Evolutionary conservation across 2,113 vertebrate species (phyloP), one percentile per base, ranked within the genome.

Genomic region (Hippotragus niger): DNA sequence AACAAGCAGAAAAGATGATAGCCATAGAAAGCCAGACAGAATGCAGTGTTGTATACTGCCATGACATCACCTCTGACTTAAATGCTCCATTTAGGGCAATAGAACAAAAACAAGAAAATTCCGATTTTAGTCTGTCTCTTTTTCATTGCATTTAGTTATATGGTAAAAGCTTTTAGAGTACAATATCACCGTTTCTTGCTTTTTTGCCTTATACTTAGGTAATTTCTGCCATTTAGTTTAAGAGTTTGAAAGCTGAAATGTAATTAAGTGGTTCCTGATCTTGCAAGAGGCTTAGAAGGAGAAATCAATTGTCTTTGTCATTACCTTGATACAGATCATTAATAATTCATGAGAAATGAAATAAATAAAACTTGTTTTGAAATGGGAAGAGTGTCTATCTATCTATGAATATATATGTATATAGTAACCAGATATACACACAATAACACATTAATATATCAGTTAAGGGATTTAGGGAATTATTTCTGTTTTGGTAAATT

Each of bases 301-400:
- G 50, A 99, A 99, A 99, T 99, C 97, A 98, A 98, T 98, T 92
- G 92, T 96, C 96, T 98, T 98, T 98, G 97, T 36, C 81, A 83
- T 97, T 98, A 98, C 97, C 97, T 98, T 98, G 96, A 96, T 97
- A 81, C 78, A 95, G 91, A 83, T 97, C 98, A 98, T 99, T 98
- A 98, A 98, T 98, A 98, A 98, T 98, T 98, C 97, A 98, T 97
- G 94, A 98, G 87, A 94, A 96, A 97, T 94, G 0, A 98, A 98
- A 98, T 97, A 96, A 98, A 94, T 97, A 98, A 98, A 82, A 7
- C 12, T 43, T 88, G 17, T 58, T 94, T 96, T 96, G 19, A 88
- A 91, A 85, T 36, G 8, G 19, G 25, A 78, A 58, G 29, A 71
- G 13, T 74, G 43, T 45, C 33, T 74, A 36, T 29, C 31, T 64